These are phyloP conservation scores for Datnioides undecimradiatus DNA, from an alignment of 2,113 vertebrate species.

Conservation along the genomic window DNA sequence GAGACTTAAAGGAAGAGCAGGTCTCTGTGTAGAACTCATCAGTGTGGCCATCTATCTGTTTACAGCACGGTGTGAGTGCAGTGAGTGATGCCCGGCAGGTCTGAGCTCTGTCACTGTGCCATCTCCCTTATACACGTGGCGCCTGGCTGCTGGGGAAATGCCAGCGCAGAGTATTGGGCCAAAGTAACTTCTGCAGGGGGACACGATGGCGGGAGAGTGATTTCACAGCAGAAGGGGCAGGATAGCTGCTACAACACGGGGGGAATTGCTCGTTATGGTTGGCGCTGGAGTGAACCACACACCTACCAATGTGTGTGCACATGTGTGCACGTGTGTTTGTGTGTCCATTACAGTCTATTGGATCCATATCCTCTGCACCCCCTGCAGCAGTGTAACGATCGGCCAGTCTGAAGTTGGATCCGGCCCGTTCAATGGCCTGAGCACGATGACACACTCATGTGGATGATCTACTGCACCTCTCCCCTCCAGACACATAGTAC, in stretches of 20 bases:
- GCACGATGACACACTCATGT: constrained; percentile 18
- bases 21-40: constrained; percentile 25
- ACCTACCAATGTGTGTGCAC: neutral
- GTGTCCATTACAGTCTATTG: constrained; percentile 27
- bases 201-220: constrained; percentile 12
- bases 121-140: constrained; percentile 23
- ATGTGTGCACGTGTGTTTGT: neutral
- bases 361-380: constrained; percentile 44
- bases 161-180: neutral
- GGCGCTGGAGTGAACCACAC: constrained; percentile 29
- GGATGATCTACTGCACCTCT: constrained; percentile 28
- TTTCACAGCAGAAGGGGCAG: constrained; percentile 50
- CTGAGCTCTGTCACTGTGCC: constrained; percentile 29
- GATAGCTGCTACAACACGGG: constrained; percentile 39
- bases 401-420: constrained; percentile 33
- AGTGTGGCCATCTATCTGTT: constrained; percentile 29
- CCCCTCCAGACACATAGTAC: neutral
- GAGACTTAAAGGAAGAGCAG: constrained; percentile 1
- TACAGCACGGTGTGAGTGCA: constrained; percentile 18
- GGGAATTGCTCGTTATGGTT: constrained; percentile 50
- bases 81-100: constrained; percentile 28
- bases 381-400: constrained; percentile 62
- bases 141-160: constrained; percentile 33
- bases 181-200: constrained; percentile 3
- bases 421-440: neutral